phyloP scores from a whole-genome alignment of 1,140 invertebrate species.

The Drosophila pandora region DNA sequence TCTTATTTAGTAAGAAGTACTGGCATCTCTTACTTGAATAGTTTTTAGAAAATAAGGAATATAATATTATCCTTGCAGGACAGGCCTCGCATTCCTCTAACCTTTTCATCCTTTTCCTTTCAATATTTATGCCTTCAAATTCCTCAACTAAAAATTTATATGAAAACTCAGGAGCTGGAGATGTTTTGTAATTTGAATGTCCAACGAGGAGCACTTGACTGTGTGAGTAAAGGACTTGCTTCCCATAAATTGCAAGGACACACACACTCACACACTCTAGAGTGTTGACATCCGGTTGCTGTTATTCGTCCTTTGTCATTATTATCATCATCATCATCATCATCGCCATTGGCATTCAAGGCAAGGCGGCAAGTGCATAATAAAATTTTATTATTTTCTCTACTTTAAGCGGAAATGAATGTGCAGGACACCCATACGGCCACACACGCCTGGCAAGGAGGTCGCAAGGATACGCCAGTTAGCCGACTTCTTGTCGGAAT shows the following conservation, averaged over 20 bases:
- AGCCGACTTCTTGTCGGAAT: slow-evolving; percentile 23
- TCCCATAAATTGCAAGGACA: slow-evolving; percentile 57
- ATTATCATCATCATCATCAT: slow-evolving; percentile 13
- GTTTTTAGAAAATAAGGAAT: no score
- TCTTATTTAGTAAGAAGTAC: no score
- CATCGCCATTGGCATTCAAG: slow-evolving; percentile 35
- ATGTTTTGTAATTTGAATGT: slow-evolving; percentile 43
- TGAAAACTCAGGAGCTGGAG: slow-evolving; percentile 4
- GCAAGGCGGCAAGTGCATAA: slow-evolving; percentile 71
- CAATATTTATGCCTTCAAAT: slow-evolving; percentile 14
- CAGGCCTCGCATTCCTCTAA: no score
- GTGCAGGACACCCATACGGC: slow-evolving; percentile 21
- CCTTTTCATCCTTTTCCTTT: no score
- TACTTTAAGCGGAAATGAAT: slow-evolving; percentile 68
- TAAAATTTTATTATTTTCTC: slow-evolving; percentile 71
- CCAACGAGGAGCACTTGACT: not conserved
- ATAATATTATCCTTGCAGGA: no score
- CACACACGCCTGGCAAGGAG: not conserved
- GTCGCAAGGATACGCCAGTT: slow-evolving; percentile 18
- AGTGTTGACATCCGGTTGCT: slow-evolving; percentile 10
- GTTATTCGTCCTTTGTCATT: slow-evolving; percentile 1
- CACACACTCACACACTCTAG: slow-evolving; percentile 10
- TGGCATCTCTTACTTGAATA: no score
- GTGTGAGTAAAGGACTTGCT: no score
- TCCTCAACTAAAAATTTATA: slow-evolving; percentile 8